A percentile compares a stretch with the other conserved stretches of the same genome.
Conservation (phyloP, 2,888 invertebrate species). For the Ichneumoninae sp. region DNA sequence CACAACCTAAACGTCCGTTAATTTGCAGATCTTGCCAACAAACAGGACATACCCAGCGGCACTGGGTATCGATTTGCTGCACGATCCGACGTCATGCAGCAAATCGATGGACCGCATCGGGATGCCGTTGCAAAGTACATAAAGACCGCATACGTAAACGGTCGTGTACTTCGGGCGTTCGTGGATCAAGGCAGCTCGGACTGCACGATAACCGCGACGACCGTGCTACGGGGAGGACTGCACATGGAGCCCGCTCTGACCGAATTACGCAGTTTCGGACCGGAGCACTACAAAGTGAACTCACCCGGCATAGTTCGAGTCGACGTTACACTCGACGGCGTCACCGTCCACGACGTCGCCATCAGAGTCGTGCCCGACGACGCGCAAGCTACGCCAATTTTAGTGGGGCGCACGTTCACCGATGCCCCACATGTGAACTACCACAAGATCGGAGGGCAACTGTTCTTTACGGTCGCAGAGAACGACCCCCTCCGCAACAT, state of each 20-base stretch:
- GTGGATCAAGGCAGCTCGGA: constrained; percentile 44
- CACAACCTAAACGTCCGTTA: constrained; percentile 9
- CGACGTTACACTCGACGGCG: constrained; percentile 34
- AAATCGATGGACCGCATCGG: background rate
- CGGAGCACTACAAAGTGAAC: constrained; percentile 13
- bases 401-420: constrained; percentile 56
- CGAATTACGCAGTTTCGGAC: constrained; percentile 47
- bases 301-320: constrained; percentile 44
- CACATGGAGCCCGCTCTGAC: constrained; percentile 1
- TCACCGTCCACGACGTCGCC: constrained; percentile 22
- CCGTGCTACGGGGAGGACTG: constrained; percentile 21
- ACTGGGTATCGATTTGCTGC: no score
- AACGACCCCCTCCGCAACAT: background rate
- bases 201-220: constrained; percentile 41
- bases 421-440: constrained; percentile 51
- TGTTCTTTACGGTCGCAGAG: constrained; percentile 24
- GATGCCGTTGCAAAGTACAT: constrained; percentile 39
- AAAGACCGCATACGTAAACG: constrained; percentile 7
- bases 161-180: constrained; percentile 17
- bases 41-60: constrained; percentile 24
- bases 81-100: background rate
- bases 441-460: constrained; percentile 26
- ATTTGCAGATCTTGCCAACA: constrained; percentile 18
- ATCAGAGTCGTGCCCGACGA: constrained; percentile 56
- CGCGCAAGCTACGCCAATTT: constrained; percentile 43